phyloP scores from a whole-genome alignment of 92 coral and sea anemone genomes.

The Ricordea florida region DNA sequence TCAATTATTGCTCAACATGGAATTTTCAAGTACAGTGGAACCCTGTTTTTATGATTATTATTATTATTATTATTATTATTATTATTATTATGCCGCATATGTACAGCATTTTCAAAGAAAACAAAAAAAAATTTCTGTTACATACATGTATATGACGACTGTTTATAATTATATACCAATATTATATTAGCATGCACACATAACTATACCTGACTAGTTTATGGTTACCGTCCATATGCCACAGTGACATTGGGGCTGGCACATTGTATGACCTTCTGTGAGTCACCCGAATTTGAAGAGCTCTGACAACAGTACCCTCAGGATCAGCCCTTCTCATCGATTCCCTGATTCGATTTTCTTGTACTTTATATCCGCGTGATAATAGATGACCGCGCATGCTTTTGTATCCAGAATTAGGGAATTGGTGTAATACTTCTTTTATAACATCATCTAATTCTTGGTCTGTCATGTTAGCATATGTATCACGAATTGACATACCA shows the following conservation, averaged over 20 bases:
- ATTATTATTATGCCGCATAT: neutral
- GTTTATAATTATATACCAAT: neutral
- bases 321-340: constrained; percentile 73
- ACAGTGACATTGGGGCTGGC: constrained; percentile 58
- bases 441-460: constrained; percentile 49
- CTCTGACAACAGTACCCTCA: constrained; percentile 71
- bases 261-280: constrained; percentile 61
- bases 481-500: constrained; percentile 43
- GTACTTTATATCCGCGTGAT: constrained; percentile 57
- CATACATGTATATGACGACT: no score
- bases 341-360: constrained; percentile 59
- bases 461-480: constrained; percentile 58
- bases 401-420: constrained; percentile 74
- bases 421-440: constrained; percentile 43
- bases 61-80: neutral
- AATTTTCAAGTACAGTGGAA: no score
- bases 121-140: no score
- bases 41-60: neutral
- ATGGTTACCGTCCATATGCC: constrained; percentile 72
- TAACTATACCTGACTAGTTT: constrained; percentile 32
- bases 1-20: no score
- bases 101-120: neutral
- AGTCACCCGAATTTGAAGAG: constrained; percentile 71
- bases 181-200: neutral
- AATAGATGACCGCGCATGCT: constrained; percentile 66